Conservation (phyloP, 2,113 vertebrate genomes). For the Oenanthe oenanthe region DNA sequence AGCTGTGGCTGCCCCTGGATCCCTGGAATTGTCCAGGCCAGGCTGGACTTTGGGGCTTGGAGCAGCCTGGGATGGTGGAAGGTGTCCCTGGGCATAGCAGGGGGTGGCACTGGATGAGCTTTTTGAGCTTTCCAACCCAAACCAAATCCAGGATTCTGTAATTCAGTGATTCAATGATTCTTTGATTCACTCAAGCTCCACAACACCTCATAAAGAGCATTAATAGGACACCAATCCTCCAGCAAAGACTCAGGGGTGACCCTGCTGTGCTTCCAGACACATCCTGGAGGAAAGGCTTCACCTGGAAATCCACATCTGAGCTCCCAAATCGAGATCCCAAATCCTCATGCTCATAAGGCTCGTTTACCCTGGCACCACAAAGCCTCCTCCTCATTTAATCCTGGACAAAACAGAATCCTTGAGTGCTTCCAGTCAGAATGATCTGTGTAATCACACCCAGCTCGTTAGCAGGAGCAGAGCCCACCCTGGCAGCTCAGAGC, state of each 20-base stretch:
- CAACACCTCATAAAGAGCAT: rapidly evolving
- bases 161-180: rapidly evolving
- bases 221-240: rapidly evolving
- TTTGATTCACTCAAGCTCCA: not conserved
- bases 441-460: not conserved
- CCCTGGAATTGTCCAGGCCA: rapidly evolving
- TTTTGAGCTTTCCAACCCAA: not conserved
- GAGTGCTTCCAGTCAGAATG: rapidly evolving
- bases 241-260: rapidly evolving
- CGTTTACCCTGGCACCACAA: not conserved
- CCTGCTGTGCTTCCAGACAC: rapidly evolving
- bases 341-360: not conserved
- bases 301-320: not conserved
- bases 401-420: not conserved
- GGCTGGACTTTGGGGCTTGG: not conserved
- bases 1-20: not conserved
- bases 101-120: rapidly evolving
- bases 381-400: not conserved
- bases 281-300: not conserved
- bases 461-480: not conserved
- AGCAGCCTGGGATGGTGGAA: rapidly evolving
- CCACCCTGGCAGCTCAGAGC: not conserved
- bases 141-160: too few species aligned
- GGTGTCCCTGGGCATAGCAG: not conserved
- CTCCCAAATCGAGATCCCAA: not conserved